These are phyloP conservation scores for Cremastinae sp. DNA, from an alignment of 2,888 invertebrate species.

Conservation along the genomic window DNA sequence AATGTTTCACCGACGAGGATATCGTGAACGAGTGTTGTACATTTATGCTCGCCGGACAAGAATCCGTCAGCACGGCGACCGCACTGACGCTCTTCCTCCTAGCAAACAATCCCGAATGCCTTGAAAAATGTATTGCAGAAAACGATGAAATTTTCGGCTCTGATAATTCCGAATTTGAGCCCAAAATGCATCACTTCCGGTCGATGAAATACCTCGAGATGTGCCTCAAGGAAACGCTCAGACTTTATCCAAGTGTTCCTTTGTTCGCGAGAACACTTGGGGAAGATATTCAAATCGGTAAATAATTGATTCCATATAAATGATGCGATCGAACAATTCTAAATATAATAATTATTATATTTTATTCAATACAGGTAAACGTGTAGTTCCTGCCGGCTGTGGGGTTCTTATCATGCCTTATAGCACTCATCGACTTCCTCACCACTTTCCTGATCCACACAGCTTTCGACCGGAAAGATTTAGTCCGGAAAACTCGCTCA, in stretches of 20 bases:
- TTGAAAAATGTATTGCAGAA: slow-evolving; percentile 73
- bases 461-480: slow-evolving; percentile 83
- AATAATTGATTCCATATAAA: slow-evolving; percentile 12
- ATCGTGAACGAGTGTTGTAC: slow-evolving; percentile 84
- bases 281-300: slow-evolving; percentile 73
- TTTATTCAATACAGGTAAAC: slow-evolving; percentile 73
- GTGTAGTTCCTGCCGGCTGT: slow-evolving; percentile 82
- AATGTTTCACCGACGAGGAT: slow-evolving; percentile 82
- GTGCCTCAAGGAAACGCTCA: slow-evolving; percentile 76
- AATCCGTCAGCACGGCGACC: slow-evolving; percentile 83
- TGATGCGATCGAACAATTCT: not conserved
- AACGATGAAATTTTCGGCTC: slow-evolving; percentile 68
- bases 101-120: slow-evolving; percentile 82
- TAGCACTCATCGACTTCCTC: slow-evolving; percentile 82
- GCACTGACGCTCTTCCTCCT: slow-evolving; percentile 83
- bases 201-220: slow-evolving; percentile 73
- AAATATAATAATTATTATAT: too few species aligned
- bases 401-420: slow-evolving; percentile 82
- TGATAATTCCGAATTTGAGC: slow-evolving; percentile 54
- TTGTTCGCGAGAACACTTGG: slow-evolving; percentile 72
- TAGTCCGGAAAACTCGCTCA: slow-evolving; percentile 80
- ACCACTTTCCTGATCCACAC: slow-evolving; percentile 82
- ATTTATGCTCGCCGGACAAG: slow-evolving; percentile 85
- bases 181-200: slow-evolving; percentile 70
- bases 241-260: slow-evolving; percentile 76